A percentile compares a stretch with the other conserved stretches of the same genome.
phyloP scores from a whole-genome alignment of 64 coral and sea anemone species.

The Stylophora pistillata region DNA sequence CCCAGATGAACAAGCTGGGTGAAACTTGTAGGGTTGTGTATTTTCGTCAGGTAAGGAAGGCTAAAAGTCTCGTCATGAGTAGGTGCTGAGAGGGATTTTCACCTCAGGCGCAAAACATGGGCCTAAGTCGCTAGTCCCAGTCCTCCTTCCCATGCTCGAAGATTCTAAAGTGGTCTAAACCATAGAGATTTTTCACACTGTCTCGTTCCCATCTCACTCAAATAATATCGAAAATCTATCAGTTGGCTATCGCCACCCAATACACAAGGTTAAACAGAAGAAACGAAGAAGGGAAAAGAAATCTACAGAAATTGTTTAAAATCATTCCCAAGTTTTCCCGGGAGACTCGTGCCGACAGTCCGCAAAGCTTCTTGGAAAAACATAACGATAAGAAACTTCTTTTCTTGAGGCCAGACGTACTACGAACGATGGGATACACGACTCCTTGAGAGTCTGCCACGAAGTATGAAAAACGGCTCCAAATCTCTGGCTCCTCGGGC shows the following conservation, averaged over 20 bases:
- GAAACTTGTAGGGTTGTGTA: too few relatives aligned
- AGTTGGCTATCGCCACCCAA: slow-evolving; percentile 48
- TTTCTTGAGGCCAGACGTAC: slow-evolving; percentile 21
- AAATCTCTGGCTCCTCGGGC: slow-evolving; percentile 58
- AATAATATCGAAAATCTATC: too few relatives aligned
- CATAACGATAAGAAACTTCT: slow-evolving; percentile 54
- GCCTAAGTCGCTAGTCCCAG: too few relatives aligned
- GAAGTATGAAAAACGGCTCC: slow-evolving; percentile 73
- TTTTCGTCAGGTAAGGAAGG: too few relatives aligned
- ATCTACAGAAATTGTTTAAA: slow-evolving; percentile 67
- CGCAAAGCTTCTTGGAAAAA: slow-evolving; percentile 62
- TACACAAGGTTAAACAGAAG: slow-evolving; percentile 79
- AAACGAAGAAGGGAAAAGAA: slow-evolving; percentile 73
- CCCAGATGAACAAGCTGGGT: too few relatives aligned
- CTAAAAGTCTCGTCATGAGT: too few relatives aligned
- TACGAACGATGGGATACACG: slow-evolving; percentile 85
- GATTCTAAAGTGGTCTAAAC: too few relatives aligned
- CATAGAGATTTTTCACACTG: too few relatives aligned
- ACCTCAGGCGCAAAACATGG: too few relatives aligned
- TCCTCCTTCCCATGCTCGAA: too few relatives aligned
- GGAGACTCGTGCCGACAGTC: slow-evolving; percentile 31
- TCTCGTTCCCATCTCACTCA: too few relatives aligned
- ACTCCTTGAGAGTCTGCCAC: slow-evolving; percentile 82
- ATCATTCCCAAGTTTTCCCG: slow-evolving; percentile 53
- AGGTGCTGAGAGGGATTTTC: too few relatives aligned